These are phyloP conservation scores for Hyperoplus immaculatus DNA, from an alignment of 2,797 vertebrate species.

Conservation along the genomic window DNA sequence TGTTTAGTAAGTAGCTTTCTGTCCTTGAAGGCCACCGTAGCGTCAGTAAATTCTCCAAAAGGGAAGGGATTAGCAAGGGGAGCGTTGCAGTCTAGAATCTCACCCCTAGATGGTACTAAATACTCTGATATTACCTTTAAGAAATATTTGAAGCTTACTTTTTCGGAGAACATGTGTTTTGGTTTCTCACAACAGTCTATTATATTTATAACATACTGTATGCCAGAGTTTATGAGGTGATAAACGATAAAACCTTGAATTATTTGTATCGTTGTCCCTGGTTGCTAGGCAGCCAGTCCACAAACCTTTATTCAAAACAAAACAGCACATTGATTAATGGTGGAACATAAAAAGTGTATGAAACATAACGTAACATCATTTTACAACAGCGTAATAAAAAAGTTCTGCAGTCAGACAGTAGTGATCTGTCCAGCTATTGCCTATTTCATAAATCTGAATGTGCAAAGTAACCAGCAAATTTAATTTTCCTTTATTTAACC, in stretches of 20 bases:
- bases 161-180: background rate
- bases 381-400: background rate
- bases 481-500: too few relatives aligned
- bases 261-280: background rate
- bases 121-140: background rate
- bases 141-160: background rate
- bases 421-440: background rate
- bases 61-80: too few relatives aligned
- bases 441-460: background rate
- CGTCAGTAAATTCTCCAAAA: too few relatives aligned
- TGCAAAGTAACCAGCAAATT: background rate
- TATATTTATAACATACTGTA: background rate
- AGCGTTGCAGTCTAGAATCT: too few relatives aligned
- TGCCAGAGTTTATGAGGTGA: background rate
- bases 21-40: too few relatives aligned
- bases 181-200: too few relatives aligned
- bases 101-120: too few relatives aligned
- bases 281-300: background rate
- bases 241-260: background rate
- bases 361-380: background rate
- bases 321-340: background rate
- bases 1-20: too few relatives aligned
- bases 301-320: background rate
- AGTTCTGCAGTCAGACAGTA: background rate
- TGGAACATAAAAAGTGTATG: too few relatives aligned